Evolutionary conservation across 2,797 vertebrate species (phyloP).

Genomic region (Pogoniulus pusillus): DNA sequence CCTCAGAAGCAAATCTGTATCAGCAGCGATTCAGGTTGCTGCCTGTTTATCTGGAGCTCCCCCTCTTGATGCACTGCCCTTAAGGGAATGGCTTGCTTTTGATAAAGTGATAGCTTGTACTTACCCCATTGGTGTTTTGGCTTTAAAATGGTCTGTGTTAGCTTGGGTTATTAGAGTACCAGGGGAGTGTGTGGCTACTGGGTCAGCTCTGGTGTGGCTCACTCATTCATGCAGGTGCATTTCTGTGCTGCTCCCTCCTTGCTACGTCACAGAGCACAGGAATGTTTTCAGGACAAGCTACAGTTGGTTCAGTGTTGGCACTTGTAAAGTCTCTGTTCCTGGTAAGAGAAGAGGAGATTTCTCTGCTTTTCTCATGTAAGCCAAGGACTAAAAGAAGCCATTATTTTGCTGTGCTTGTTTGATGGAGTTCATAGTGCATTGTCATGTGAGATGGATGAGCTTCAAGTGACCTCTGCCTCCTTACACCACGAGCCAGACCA

Average conservation of each 20-base stretch:
- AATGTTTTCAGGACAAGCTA: background rate
- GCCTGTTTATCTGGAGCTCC: background rate
- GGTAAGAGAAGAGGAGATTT: background rate
- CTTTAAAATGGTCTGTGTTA: background rate
- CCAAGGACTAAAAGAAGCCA: background rate
- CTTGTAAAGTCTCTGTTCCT: background rate
- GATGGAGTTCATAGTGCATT: background rate
- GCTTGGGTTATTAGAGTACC: background rate
- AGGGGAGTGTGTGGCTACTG: background rate
- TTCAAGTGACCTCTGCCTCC: background rate
- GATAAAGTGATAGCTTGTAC: background rate
- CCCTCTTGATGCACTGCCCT: background rate
- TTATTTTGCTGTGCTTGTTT: background rate
- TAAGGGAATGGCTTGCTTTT: conserved; percentile 1
- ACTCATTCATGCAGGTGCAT: background rate
- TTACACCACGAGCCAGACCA: background rate
- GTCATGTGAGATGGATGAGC: conserved; percentile 15
- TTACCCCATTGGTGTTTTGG: background rate
- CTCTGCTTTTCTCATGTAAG: background rate
- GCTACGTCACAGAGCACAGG: background rate
- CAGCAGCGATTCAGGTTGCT: background rate
- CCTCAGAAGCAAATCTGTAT: background rate
- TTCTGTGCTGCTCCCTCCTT: background rate
- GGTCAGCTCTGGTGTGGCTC: background rate
- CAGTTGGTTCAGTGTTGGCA: background rate